Percentiles rank a stretch among this genome's conserved stretches.
Evolutionary conservation across 2,113 vertebrate genomes (phyloP).

Genomic region (Phoenicopterus ruber): DNA sequence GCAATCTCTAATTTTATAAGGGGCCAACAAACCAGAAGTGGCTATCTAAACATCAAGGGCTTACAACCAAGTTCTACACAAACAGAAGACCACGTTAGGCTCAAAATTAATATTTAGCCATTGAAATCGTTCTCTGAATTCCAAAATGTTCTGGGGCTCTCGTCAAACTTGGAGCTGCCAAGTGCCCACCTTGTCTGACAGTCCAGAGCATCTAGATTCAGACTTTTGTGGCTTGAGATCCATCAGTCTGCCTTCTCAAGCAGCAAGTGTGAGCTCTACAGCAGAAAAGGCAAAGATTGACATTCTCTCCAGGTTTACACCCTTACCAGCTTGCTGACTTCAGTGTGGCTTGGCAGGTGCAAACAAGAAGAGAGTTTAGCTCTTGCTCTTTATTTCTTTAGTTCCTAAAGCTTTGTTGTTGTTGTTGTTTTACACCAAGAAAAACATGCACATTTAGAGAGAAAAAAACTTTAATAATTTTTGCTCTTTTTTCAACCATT

Average conservation of each 20-base stretch:
- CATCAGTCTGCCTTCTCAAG: background rate
- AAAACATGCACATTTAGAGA: conserved; percentile 8
- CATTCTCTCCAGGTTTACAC: conserved; percentile 10
- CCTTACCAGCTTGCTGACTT: background rate
- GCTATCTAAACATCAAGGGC: background rate
- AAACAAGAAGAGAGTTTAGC: conserved; percentile 14
- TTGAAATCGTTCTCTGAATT: background rate
- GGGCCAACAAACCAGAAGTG: background rate
- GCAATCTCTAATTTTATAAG: background rate
- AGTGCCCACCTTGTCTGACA: background rate
- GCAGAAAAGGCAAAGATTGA: conserved; percentile 23
- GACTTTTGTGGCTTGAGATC: background rate
- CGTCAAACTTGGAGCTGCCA: background rate
- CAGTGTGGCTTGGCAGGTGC: conserved; percentile 34
- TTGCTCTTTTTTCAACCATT: background rate
- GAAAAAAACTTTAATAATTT: background rate
- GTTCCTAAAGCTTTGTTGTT: background rate
- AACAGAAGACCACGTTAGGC: background rate
- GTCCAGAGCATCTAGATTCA: background rate
- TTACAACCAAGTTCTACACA: background rate
- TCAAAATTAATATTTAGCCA: background rate
- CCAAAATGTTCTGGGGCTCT: background rate
- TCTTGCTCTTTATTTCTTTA: background rate
- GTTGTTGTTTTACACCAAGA: background rate
- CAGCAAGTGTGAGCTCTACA: background rate